Evolutionary conservation across 2,797 vertebrate genomes (phyloP), one percentile per base, ranked within the genome.

Genomic region (Takifugu rubripes): DNA sequence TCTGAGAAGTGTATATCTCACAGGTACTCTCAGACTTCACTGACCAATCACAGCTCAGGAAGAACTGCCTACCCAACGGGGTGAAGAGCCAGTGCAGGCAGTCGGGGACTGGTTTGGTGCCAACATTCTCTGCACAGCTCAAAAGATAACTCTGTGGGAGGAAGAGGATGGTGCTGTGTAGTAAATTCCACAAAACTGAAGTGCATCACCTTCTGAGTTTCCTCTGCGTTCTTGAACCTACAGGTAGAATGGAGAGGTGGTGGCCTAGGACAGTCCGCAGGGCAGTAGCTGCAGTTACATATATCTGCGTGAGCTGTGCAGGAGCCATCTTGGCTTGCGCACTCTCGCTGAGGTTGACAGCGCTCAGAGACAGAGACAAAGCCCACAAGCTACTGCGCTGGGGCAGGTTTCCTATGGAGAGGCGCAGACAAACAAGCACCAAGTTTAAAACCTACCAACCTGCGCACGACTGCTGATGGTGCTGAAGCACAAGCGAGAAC

Each of bases 11-110:
- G 81, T 93, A 99, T 17, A 97, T 84, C 25, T 90, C 92, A 15
- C 94, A 94, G 54, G 87, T 90, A 1, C 89, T 85, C 64, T 93
- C 90, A 0, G 93, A 92, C 74, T 91, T 96, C 84, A 98, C 92
- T 0, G 94, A 95, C 97, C 97, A 99, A 84, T 95, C 96, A 55
- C 94, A 92, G 59, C 94, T 94, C 81, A 98, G 89, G 86, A 99
- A 99, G 74, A 99, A 99, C 87, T 95, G 95, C 73, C 93, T 89
- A 52, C 95, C 96, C 80, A 98, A 52, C 0, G 97, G 97, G 5
- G 95, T 96, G 86, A 96, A 97, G 59, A 99, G 92, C 96, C 97
- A 99, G 64, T 92, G 93, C 64, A 96, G 75, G 0, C 91, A 92
- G 71, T 98, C 96, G 0, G 95, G 95, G 70, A 95, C 85, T 0